Evolutionary conservation across 2,888 invertebrate species (phyloP).

Genomic region (Pterobdella sp.): DNA sequence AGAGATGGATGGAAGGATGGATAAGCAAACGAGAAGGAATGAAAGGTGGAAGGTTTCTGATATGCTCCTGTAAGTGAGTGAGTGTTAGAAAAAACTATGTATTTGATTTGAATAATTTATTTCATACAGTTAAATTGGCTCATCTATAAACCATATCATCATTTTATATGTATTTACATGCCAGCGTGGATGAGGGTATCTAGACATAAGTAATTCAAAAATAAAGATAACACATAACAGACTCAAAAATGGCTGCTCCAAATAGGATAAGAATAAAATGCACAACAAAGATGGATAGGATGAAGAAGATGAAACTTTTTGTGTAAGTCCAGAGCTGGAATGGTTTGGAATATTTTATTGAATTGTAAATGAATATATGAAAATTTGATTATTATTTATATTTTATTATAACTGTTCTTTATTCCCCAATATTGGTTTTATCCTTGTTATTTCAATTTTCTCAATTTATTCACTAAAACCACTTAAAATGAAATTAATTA

Average conservation of each 20-base stretch:
- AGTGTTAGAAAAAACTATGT: background rate
- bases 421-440: background rate
- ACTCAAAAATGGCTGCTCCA: slow-evolving; percentile 2
- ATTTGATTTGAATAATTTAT: no score
- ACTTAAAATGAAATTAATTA: background rate
- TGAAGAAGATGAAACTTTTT: background rate
- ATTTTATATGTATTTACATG: no score
- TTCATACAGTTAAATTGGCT: no score
- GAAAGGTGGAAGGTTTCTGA: slow-evolving; percentile 47
- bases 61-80: slow-evolving; percentile 39
- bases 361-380: background rate
- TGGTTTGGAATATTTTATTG: background rate
- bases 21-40: slow-evolving; percentile 40
- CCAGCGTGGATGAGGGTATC: no score
- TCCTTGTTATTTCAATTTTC: background rate
- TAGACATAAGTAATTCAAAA: background rate
- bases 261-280: background rate
- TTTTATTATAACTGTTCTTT: background rate
- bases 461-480: background rate
- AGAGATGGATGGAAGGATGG: slow-evolving; percentile 40
- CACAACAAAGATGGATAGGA: background rate
- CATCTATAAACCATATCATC: no score
- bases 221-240: background rate
- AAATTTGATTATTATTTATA: background rate
- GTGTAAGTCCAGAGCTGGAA: background rate